Base-by-base conservation (phyloP, 2,888 invertebrate genomes). In the Biston betularia region DNA sequence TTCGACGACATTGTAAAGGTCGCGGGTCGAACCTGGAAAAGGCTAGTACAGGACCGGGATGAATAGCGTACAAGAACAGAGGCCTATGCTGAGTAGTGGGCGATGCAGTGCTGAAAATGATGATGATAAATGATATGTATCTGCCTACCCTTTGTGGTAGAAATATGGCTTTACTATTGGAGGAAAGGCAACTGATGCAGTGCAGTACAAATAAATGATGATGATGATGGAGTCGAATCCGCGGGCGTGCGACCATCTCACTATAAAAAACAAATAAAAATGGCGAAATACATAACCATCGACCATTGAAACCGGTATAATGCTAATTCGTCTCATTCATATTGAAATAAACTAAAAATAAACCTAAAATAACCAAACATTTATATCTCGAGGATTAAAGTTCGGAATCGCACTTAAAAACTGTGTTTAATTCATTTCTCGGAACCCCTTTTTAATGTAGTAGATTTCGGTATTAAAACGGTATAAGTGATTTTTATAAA, bases 321-420 rank as follows among this genome's bases (percentile, higher is more conserved):
- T 74, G 76, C 78, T 76, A 73, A 79, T 73, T 68, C 69, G n/a
- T 55, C 63, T 48, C 70, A 76, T 78, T 79, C 77, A 76, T 78
- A 79, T 79, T 78, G 54, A 77, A 81, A 80, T 72, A 15, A 53
- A 15, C 53, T 64, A 59, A 71, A 66, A 65, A 63, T 48, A 59
- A 61, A 61, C 11, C 5, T 24, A 45, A 54, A 58, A 48, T 48
- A 40, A 38, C 59, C 33, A 55, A 63, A 56, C 59, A 46, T 46
- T 42, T 46, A 54, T 62, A 0, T 4, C 8, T 6, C 11, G 1
- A n/a, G 6, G 0, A 8, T 35, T 69, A 71, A 35, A 59, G 73
- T 59, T 68, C 24, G 59, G 62, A 69, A 62, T 71, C 33, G 59
- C 38, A 33, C 38, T 38, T 34, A 38, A 56, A 46, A 55, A 38